Percentiles rank a stretch among this genome's conserved stretches.
Evolutionary conservation across 2,888 invertebrate species (phyloP).

Genomic region (Eudasyphora cyanicolor): DNA sequence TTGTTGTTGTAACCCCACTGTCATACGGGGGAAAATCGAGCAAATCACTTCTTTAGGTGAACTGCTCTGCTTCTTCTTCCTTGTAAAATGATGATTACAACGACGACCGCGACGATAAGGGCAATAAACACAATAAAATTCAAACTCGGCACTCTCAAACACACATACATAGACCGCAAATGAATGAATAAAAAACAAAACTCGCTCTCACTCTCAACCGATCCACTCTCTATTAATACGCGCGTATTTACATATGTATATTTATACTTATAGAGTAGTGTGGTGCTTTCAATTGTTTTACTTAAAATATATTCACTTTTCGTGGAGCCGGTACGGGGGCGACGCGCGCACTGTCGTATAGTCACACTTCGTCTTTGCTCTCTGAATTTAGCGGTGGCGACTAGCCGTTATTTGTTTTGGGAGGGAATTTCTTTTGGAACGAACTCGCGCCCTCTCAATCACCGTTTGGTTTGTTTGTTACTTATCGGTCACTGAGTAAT

Average conservation of each 20-base stretch:
- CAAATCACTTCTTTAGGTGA: conserved; percentile 2
- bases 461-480: too few relatives aligned
- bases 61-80: too few relatives aligned
- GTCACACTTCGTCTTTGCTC: background rate
- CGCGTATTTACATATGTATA: too few relatives aligned
- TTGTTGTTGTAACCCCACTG: background rate
- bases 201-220: background rate
- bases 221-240: background rate
- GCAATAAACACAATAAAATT: background rate
- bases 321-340: too few relatives aligned
- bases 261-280: too few relatives aligned
- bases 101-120: background rate
- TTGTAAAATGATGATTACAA: background rate
- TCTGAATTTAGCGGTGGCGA: background rate
- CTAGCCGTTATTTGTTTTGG: too few relatives aligned
- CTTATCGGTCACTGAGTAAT: conserved; percentile 7
- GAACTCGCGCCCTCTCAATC: background rate
- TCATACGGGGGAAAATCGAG: background rate
- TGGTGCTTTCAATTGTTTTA: background rate
- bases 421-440: background rate
- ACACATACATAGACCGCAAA: background rate
- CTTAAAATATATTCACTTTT: background rate
- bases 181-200: background rate
- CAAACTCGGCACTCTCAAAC: background rate
- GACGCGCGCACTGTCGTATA: background rate